Evolutionary conservation across 2,797 vertebrate species (phyloP), one percentile per base, ranked within the genome.

Genomic region (Cuniculus paca): DNA sequence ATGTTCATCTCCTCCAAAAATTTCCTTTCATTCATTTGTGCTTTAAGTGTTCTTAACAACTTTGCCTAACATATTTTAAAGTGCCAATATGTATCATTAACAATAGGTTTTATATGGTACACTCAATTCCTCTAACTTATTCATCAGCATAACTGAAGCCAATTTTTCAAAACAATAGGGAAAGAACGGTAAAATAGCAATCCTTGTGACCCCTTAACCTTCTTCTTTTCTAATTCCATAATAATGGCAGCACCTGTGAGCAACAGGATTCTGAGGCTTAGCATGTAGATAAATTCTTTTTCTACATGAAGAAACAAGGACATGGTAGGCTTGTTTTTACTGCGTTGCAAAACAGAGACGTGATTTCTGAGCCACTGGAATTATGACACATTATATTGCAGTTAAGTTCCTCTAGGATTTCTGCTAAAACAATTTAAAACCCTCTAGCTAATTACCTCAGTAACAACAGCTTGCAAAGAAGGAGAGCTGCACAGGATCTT

Each of bases 321-420:
- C 2, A 78, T 10, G 13, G 45, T 6, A 6, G 56, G 12, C 9
- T 87, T 85, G 56, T 39, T 86, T 65, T 75, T 36, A 39, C 13
- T 70, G 16, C 58, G 16, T 26, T 79, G 92, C 68, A 50, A 70
- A 42, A 60, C 20, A 90, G n/a, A 95, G 8, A 65, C 42, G 19
- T 74, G 19, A 81, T 65, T 81, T 50, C 24, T 11, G 52, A 52
- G 42, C n/a, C 31, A 74, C 39, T 39, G 17, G 14, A 52, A 84
- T 93, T 70, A 85, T 78, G 22, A 90, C 60, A 70, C 1, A 86
- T 42, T 14, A 86, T 92, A 87, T 39, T 90, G n/a, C 54, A 94
- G 26, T 90, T 52, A 84, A 85, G 95, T 96, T 96, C 93, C 22
- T 65, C 26, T 68, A 60, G 1, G 39, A 1, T 86, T 80, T 86